A percentile compares a stretch with the other conserved stretches of the same genome.
These are phyloP conservation scores for Patiria pectinifera DNA, from an alignment of 53 echinoderm and acorn worm genomes.

Conservation along the genomic window DNA sequence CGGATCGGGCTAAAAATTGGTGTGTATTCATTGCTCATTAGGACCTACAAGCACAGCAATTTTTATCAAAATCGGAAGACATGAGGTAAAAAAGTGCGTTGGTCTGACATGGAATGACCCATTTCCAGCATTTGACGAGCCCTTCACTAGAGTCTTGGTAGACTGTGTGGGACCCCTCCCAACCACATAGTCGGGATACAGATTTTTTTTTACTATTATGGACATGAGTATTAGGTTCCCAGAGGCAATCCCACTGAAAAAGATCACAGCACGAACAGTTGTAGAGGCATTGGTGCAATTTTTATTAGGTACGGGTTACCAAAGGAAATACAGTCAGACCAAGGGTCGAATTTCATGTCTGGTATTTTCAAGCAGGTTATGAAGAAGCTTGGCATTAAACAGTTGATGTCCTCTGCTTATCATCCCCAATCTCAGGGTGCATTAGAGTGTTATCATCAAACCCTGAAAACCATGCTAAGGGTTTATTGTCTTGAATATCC, in stretches of 20 bases:
- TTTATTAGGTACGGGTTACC: constrained; percentile 51
- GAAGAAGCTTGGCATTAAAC: constrained; percentile 51
- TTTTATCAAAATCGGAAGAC: too few species aligned
- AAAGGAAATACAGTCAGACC: too few species aligned
- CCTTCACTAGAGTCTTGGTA: constrained; percentile 61
- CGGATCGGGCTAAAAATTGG: too few species aligned
- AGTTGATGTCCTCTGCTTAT: constrained; percentile 63
- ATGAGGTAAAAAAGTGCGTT: too few species aligned
- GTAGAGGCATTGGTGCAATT: constrained; percentile 61
- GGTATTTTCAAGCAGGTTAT: constrained; percentile 65
- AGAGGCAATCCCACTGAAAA: constrained; percentile 78
- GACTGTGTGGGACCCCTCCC: constrained; percentile 77
- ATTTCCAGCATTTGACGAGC: constrained; percentile 50
- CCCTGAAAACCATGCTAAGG: constrained; percentile 71
- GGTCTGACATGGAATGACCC: too few species aligned
- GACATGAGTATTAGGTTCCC: constrained; percentile 72
- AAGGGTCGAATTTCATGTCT: neutral
- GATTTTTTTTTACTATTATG: constrained; percentile 76
- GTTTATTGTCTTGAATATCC: constrained; percentile 50
- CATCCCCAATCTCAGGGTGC: too few species aligned
- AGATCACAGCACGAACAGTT: constrained; percentile 62
- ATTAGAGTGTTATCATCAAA: constrained; percentile 74
- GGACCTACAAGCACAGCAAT: too few species aligned
- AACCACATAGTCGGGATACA: constrained; percentile 58
- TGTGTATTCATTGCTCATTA: too few species aligned